phyloP scores from a whole-genome alignment of 2,113 vertebrate genomes.

The Ornithorhynchus anatinus region DNA sequence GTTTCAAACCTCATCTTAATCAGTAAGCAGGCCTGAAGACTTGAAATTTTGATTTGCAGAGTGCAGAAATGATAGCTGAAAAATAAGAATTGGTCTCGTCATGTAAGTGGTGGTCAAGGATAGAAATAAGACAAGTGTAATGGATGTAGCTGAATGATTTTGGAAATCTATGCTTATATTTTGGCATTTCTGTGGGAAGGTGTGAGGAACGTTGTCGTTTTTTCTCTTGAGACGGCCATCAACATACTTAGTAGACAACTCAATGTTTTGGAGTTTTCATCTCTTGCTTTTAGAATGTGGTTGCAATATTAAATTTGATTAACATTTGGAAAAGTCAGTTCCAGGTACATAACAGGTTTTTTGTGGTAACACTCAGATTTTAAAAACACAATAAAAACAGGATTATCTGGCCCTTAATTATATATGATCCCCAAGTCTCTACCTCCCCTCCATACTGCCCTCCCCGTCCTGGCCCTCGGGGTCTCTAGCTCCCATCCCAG shows the following conservation, averaged over 20 bases:
- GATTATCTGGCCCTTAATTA: no score
- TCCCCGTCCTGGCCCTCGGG: no score
- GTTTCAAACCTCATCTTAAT: neutral
- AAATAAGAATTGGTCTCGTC: constrained; percentile 17
- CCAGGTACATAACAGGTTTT: neutral
- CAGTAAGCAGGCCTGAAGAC: constrained; percentile 17
- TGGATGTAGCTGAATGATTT: constrained; percentile 48
- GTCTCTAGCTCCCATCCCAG: no score
- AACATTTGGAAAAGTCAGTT: neutral
- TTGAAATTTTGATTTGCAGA: constrained; percentile 28
- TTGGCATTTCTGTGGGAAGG: constrained; percentile 28
- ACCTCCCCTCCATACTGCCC: no score
- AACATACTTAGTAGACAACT: constrained; percentile 26
- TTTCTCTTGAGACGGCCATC: constrained; percentile 21
- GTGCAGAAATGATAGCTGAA: constrained; percentile 37
- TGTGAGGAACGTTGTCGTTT: constrained; percentile 24
- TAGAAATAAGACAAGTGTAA: constrained; percentile 22
- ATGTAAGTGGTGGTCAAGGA: constrained; percentile 35
- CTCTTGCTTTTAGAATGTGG: neutral
- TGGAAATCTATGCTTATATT: constrained; percentile 21
- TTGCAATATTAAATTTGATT: constrained; percentile 3
- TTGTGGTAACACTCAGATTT: neutral
- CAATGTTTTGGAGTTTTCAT: neutral
- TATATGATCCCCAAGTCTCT: no score
- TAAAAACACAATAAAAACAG: no score